Percentiles rank a stretch among this genome's conserved stretches.
Evolutionary conservation across 2,113 vertebrate genomes (phyloP).

Genomic region (Scomber japonicus): DNA sequence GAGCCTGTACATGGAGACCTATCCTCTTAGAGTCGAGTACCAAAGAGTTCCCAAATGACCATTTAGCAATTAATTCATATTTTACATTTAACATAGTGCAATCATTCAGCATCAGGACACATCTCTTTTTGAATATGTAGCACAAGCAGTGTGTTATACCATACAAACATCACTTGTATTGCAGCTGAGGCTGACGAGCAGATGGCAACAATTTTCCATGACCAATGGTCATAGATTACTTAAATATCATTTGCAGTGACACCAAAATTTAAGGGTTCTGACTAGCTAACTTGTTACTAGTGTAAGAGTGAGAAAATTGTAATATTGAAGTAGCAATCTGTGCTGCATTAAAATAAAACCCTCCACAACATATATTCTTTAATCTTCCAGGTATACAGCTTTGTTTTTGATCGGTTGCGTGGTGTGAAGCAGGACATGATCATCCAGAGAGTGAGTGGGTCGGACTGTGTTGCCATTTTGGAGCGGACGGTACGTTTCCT

Average conservation of each 20-base stretch:
- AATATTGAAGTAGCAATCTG: not conserved
- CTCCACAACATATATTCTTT: not conserved
- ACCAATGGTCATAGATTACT: not conserved
- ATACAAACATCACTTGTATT: not conserved
- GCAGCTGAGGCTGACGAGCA: not conserved
- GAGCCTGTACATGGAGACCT: too few species aligned
- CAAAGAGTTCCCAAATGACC: not conserved
- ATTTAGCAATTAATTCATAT: too few species aligned
- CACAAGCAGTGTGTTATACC: not conserved
- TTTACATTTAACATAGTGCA: too few species aligned
- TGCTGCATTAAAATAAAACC: not conserved
- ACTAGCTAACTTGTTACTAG: not conserved
- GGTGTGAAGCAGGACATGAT: conserved; percentile 90
- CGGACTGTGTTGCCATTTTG: conserved; percentile 82
- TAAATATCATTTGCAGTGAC: too few species aligned
- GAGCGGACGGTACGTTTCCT: conserved; percentile 88
- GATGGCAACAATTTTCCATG: not conserved
- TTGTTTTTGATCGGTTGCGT: conserved; percentile 90
- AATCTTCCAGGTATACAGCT: conserved; percentile 82
- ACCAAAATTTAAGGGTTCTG: not conserved
- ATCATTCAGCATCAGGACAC: not conserved
- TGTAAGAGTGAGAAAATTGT: not conserved
- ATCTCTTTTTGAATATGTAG: not conserved
- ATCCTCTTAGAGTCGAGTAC: too few species aligned
- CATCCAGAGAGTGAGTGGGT: conserved; percentile 84